Evolutionary conservation across 2,797 vertebrate species (phyloP), one percentile per base, ranked within the genome.

Genomic region (Pseudomugil tenellus): DNA sequence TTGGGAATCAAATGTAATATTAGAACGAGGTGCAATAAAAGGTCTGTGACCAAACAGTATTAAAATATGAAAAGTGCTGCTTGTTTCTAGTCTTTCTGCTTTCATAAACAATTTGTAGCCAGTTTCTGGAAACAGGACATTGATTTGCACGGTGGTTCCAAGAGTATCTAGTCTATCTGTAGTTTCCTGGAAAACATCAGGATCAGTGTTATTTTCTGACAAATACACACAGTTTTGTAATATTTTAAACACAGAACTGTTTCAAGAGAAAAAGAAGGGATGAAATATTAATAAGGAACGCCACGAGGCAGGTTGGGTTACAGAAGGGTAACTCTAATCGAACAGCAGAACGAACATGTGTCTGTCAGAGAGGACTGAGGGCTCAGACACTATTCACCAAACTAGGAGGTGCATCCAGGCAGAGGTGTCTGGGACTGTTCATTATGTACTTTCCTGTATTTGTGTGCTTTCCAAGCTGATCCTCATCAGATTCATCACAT

Each of bases 201-300:
- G 25, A 58, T 58, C 1, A 16, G 19, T n/a, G 51, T 28, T 52
- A 11, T 10, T 57, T 19, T 62, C 34, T 51, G 48, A 28, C 28
- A 34, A 54, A 63, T 48, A 32, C 23, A 31, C 8, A 23, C 26
- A 39, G 35, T 51, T 72, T 53, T 11, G 1, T 9, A 49, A 39
- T 28, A 43, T 76, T 78, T 37, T 32, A 35, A 31, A 64, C 39
- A 55, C 19, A 23, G 8, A 29, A 19, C 61, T 32, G 69, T 70
- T 71, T 88, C 79, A 78, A 67, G 43, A 29, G 46, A 72, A 66
- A 79, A 85, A 80, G 84, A 53, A 63, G 49, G 2, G 25, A 74
- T 95, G 57, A 93, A 94, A 90, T 84, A 89, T 91, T 92, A 69
- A 94, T 93, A 89, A 93, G 85, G 79, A 85, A 77, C 81, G 86